Evolutionary conservation across 1,140 invertebrate species (phyloP), one percentile per base, ranked within the genome.

Genomic region (Mactra quadrangularis): DNA sequence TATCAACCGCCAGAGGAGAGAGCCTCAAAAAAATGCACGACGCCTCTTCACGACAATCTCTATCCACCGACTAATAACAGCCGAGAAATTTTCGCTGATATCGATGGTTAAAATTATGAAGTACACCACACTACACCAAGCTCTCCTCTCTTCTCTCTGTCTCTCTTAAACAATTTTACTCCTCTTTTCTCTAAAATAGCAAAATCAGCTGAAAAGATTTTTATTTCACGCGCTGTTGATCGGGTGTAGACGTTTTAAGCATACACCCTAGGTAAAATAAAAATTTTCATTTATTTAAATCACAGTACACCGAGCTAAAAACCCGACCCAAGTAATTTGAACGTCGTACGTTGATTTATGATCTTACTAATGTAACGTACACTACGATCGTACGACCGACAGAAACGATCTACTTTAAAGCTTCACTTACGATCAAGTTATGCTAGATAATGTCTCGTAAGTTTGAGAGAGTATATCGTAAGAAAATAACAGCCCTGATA

Each of bases 181-280:
- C 27, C n/a, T 55, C 1, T 15, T 62, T 62, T 71, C 68, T 71
- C 68, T 71, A 71, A 71, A 71, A 71, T 71, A 71, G 68, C 68
- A 71, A 71, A 70, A 53, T 53, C 68, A 71, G 68, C 68, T 55
- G 68, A 71, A 71, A 71, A 53, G 17, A 15, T 22, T 13, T n/a
- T n/a, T n/a, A n/a, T n/a, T 71, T 71, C 68, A 71, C 68, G 68
- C 27, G 29, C 68, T 47, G 50, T 17, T 71, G 50, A 38, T 25
- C 68, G 68, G 68, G 45, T 52, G 68, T 71, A 52, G 68, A 53
- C 52, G 33, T 53, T 52, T 35, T 27, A 22, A n/a, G n/a, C 68
- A 27, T 71, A 71, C 68, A 52, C 45, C 68, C 68, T 27, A 27
- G 68, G 47, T 71, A 35, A 35, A 52, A 41, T 52, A 53, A 33